Conservation (phyloP, 2,797 vertebrate genomes). For the Myotis findleyi region DNA sequence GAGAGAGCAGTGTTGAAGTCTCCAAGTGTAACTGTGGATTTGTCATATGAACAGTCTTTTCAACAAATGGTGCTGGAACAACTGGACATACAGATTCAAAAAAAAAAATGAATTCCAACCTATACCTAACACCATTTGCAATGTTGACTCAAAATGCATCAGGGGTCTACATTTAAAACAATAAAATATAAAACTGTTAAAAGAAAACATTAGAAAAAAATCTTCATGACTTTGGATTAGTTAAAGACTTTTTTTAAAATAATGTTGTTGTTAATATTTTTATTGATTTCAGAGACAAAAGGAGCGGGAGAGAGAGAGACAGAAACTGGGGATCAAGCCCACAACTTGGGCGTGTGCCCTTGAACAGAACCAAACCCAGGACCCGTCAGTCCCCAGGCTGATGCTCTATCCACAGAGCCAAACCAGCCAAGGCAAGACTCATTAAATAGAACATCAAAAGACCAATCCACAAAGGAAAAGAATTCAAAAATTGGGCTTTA, state of each 20-base stretch:
- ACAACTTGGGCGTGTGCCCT: too few relatives aligned
- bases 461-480: neutral
- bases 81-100: neutral
- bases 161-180: neutral
- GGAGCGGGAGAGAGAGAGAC: too few relatives aligned
- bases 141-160: neutral
- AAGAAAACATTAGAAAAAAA: neutral
- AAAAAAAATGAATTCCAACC: neutral
- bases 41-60: neutral
- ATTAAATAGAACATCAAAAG: neutral
- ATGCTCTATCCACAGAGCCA: too few relatives aligned
- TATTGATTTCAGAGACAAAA: too few relatives aligned
- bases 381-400: too few relatives aligned
- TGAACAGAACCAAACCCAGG: too few relatives aligned
- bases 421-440: neutral
- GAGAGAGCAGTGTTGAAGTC: neutral
- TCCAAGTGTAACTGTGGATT: neutral
- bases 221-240: neutral
- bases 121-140: neutral
- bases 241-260: neutral
- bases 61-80: neutral
- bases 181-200: conserved; percentile 11
- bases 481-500: neutral
- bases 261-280: too few relatives aligned
- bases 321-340: too few relatives aligned